phyloP scores from a whole-genome alignment of 1,140 invertebrate genomes.

The Drosophila punjabiensis region DNA sequence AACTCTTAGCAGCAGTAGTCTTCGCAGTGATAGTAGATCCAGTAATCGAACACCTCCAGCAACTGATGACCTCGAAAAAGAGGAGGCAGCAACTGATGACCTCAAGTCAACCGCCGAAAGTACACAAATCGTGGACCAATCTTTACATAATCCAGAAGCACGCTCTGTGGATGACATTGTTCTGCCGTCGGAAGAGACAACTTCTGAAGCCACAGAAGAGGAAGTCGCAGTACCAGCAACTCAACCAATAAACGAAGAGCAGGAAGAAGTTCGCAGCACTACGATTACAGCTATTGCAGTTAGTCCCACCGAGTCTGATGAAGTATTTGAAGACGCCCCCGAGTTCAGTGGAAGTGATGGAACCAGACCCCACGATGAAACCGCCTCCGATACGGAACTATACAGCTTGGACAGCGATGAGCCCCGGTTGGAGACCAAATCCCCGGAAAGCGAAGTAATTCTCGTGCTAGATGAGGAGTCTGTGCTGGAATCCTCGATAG shows the following conservation, averaged over 20 bases:
- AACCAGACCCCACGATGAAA: conserved; percentile 40
- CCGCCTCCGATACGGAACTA: conserved; percentile 68
- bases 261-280: not conserved
- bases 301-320: conserved; percentile 51
- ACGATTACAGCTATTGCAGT: not conserved
- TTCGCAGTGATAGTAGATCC: conserved; percentile 60
- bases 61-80: conserved; percentile 9
- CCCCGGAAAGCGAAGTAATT: conserved; percentile 52
- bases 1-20: conserved; percentile 56
- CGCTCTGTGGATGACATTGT: not conserved
- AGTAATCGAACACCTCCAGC: conserved; percentile 25
- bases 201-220: not conserved
- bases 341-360: conserved; percentile 60
- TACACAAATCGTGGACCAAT: too few species aligned
- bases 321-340: conserved; percentile 71
- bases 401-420: conserved; percentile 71
- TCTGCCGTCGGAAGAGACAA: too few species aligned
- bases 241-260: not conserved
- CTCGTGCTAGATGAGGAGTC: conserved; percentile 27
- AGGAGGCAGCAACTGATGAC: conserved; percentile 1
- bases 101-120: not conserved
- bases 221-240: not conserved
- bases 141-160: not conserved
- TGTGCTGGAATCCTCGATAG: conserved; percentile 11
- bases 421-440: conserved; percentile 21